These are phyloP conservation scores for Cochlearius cochlearius DNA, from an alignment of 2,113 vertebrate genomes.

Conservation along the genomic window DNA sequence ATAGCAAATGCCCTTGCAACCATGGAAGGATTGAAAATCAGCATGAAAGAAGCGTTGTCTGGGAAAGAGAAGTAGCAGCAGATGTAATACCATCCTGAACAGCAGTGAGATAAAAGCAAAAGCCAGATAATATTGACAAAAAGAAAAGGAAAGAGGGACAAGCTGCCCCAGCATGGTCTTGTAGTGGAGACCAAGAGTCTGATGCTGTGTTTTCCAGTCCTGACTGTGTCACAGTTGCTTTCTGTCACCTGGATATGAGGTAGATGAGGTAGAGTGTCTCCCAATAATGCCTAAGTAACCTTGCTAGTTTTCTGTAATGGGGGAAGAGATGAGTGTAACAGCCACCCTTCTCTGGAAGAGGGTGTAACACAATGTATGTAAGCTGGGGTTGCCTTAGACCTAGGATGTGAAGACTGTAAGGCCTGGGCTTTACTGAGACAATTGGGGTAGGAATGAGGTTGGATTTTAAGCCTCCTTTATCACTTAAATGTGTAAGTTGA, in stretches of 20 bases:
- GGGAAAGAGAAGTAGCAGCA: neutral
- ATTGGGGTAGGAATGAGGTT: neutral
- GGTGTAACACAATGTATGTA: accelerated
- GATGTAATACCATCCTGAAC: neutral
- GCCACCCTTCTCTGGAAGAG: neutral
- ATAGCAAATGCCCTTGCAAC: neutral
- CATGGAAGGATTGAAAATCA: neutral
- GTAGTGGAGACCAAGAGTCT: neutral
- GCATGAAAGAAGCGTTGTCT: neutral
- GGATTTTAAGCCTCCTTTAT: neutral
- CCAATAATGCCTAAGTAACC: neutral
- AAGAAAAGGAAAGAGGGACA: neutral
- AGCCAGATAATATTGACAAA: neutral
- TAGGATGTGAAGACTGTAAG: neutral
- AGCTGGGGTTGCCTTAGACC: neutral
- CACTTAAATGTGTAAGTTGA: neutral
- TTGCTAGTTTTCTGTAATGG: neutral
- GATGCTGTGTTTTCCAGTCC: neutral
- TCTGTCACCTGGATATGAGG: neutral
- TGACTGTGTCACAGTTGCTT: neutral
- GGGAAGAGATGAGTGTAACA: accelerated
- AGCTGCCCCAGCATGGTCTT: neutral
- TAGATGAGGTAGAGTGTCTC: neutral
- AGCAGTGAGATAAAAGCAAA: neutral
- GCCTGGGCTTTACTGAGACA: neutral